phyloP scores from a whole-genome alignment of 37 sponge, comb jelly and placozoan genomes.

The Dysidea cf. avara region DNA sequence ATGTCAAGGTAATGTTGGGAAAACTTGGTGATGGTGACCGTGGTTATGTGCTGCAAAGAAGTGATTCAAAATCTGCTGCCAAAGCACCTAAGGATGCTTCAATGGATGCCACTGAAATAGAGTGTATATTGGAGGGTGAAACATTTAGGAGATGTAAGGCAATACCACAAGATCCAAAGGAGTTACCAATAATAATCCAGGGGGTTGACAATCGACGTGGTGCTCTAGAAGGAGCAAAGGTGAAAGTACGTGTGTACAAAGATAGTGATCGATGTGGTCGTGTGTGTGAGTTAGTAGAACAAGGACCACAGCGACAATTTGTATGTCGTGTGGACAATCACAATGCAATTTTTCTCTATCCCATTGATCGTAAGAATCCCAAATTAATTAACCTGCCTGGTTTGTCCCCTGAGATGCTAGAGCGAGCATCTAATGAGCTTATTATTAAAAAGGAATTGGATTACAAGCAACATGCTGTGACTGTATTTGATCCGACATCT shows the following conservation, averaged over 20 bases:
- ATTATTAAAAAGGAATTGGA: not conserved
- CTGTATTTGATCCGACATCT: constrained; percentile 30
- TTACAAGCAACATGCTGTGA: constrained; percentile 28
- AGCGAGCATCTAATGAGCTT: not conserved
- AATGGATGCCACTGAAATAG: not conserved
- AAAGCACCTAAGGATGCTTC: constrained; percentile 1
- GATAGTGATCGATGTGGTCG: constrained; percentile 35
- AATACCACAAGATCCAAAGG: constrained; percentile 41
- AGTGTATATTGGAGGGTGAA: constrained; percentile 11
- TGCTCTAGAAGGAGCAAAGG: constrained; percentile 63
- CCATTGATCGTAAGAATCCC: constrained; percentile 51
- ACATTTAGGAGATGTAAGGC: constrained; percentile 33
- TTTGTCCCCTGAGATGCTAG: constrained; percentile 37
- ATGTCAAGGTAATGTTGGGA: constrained; percentile 1
- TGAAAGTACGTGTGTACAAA: constrained; percentile 30
- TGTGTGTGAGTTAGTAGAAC: constrained; percentile 21
- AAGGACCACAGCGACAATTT: constrained; percentile 18
- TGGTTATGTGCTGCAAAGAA: not conserved
- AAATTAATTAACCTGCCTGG: constrained; percentile 55
- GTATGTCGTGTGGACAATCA: constrained; percentile 40
- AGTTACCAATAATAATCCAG: constrained; percentile 14
- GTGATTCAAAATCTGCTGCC: not conserved
- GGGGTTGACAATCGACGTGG: constrained; percentile 55
- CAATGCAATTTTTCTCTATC: constrained; percentile 50
- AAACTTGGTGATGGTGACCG: not conserved